phyloP scores from a whole-genome alignment of 2,797 vertebrate species.

The Eospalax fontanierii region DNA sequence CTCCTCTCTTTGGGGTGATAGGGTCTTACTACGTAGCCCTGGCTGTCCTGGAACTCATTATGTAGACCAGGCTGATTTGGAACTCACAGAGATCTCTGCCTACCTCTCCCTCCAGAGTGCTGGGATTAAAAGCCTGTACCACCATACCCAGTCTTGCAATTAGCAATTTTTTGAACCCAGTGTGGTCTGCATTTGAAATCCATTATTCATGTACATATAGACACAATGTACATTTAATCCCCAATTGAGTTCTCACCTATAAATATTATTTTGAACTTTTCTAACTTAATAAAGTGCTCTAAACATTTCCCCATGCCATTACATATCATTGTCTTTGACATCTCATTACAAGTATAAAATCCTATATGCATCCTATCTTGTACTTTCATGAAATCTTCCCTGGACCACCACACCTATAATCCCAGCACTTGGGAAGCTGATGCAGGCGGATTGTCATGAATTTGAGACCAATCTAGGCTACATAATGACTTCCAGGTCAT shows the following conservation, averaged over 20 bases:
- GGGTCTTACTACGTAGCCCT: too few species aligned
- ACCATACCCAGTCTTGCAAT: not conserved
- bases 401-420: not conserved
- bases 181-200: not conserved
- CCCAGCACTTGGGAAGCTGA: not conserved
- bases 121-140: too few species aligned
- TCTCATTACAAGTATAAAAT: not conserved
- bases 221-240: not conserved
- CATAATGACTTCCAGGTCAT: not conserved
- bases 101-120: too few species aligned
- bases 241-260: not conserved
- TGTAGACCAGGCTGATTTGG: too few species aligned
- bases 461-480: not conserved
- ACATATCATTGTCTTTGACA: conserved; percentile 54
- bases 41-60: too few species aligned
- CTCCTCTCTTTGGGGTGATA: too few species aligned
- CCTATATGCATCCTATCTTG: not conserved
- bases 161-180: not conserved
- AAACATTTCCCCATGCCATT: not conserved
- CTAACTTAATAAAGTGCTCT: conserved; percentile 15
- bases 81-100: too few species aligned
- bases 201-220: too few species aligned
- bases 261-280: not conserved
- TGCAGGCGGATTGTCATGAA: not conserved
- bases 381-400: not conserved